These are phyloP conservation scores for Pyrgilauda ruficollis DNA, from an alignment of 2,113 vertebrate genomes.

Conservation along the genomic window DNA sequence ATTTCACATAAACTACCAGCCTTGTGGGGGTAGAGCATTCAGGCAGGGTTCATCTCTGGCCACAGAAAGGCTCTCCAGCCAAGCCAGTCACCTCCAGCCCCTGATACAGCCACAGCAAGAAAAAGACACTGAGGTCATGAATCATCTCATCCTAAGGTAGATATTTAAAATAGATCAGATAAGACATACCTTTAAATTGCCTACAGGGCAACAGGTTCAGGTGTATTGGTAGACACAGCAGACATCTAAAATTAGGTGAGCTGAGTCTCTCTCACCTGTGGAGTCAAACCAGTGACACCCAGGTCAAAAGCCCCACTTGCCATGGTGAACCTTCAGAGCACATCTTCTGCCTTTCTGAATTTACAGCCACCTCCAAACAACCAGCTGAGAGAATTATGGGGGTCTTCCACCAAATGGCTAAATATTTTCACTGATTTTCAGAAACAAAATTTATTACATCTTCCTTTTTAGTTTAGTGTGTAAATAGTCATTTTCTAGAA, in stretches of 20 bases:
- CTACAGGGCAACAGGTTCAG: not conserved
- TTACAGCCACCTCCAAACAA: not conserved
- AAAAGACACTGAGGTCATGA: not conserved
- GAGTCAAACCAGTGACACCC: not conserved
- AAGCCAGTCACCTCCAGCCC: not conserved
- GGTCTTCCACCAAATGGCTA: not conserved
- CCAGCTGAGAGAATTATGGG: not conserved
- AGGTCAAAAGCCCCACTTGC: not conserved
- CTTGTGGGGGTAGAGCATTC: not conserved
- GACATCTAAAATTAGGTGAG: not conserved
- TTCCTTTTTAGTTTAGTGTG: not conserved
- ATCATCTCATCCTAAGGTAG: not conserved
- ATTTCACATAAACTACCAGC: not conserved
- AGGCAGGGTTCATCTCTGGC: not conserved
- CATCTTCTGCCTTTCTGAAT: not conserved
- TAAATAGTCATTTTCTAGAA: not conserved
- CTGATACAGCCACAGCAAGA: not conserved
- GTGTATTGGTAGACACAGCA: not conserved
- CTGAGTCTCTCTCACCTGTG: not conserved
- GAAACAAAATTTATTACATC: not conserved
- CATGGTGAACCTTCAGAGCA: not conserved
- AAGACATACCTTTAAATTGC: constrained; percentile 1
- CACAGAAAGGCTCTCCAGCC: not conserved
- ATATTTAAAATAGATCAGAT: constrained; percentile 21
- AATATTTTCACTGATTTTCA: not conserved